Evolutionary conservation across 2,113 vertebrate genomes (phyloP).

Genomic region (Osmerus eperlanus): DNA sequence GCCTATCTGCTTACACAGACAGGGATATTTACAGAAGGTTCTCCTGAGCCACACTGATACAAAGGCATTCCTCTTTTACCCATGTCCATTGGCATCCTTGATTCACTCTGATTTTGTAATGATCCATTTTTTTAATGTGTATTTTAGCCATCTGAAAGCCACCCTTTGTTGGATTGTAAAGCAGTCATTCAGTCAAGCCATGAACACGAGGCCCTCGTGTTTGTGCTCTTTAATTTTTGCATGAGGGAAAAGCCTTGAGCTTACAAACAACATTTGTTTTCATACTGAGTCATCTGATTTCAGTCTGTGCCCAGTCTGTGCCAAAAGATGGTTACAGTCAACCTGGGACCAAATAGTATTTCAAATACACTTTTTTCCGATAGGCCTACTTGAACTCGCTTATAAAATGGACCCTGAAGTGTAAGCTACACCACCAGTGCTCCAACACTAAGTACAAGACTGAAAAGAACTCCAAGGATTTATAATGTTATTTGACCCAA

Average conservation of each 20-base stretch:
- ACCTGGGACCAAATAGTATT: no score
- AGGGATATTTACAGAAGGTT: conserved; percentile 21
- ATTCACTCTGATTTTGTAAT: conserved; percentile 50
- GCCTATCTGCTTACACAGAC: not conserved
- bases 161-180: conserved; percentile 36
- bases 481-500: no score
- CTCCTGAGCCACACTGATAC: conserved; percentile 52
- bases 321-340: no score
- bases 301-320: not conserved
- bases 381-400: no score
- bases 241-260: conserved; percentile 30
- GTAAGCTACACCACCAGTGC: no score
- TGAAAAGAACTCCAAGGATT: no score
- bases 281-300: conserved; percentile 2
- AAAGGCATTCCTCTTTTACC: conserved; percentile 44
- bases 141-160: conserved; percentile 35
- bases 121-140: conserved; percentile 38
- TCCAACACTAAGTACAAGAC: no score
- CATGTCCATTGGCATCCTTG: conserved; percentile 26
- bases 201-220: conserved; percentile 42
- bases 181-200: conserved; percentile 41
- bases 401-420: no score
- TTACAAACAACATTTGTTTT: conserved; percentile 28
- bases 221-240: conserved; percentile 37
- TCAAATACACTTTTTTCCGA: no score